Conservation (phyloP, 2,113 vertebrate genomes). For the Anhinga anhinga region DNA sequence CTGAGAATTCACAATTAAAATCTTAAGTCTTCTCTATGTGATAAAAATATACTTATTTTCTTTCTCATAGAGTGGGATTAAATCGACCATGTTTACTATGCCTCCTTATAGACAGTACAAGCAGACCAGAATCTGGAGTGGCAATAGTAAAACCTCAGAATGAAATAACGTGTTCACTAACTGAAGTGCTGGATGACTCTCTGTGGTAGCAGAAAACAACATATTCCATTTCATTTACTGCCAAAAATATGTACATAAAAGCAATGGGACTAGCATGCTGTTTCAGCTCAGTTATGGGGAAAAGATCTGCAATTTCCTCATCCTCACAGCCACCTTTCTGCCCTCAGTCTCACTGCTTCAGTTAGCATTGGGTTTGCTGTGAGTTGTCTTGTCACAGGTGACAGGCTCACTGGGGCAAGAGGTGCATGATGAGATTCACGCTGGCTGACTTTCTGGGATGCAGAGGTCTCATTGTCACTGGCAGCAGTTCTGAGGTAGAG, state of each 20-base stretch:
- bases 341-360: neutral
- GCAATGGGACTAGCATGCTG: neutral
- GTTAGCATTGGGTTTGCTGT: neutral
- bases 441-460: neutral
- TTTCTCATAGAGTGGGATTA: conserved; percentile 3
- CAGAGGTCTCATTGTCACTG: neutral
- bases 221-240: conserved; percentile 27
- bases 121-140: conserved; percentile 4
- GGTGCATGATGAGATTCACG: neutral
- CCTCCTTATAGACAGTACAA: neutral
- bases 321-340: neutral
- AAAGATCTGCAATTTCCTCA: neutral
- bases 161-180: conserved; percentile 27
- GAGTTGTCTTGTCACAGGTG: neutral
- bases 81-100: neutral
- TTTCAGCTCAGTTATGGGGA: neutral
- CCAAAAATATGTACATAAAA: conserved; percentile 53
- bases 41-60: conserved; percentile 17
- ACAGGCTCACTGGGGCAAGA: neutral
- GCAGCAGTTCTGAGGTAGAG: neutral
- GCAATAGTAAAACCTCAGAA: conserved; percentile 42
- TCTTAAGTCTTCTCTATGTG: conserved; percentile 6
- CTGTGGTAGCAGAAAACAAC: conserved; percentile 43
- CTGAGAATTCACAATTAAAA: conserved; percentile 38
- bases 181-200: conserved; percentile 47